Evolutionary conservation across 2,113 vertebrate genomes (phyloP), one percentile per base, ranked within the genome.

Genomic region (Erinaceus europaeus): DNA sequence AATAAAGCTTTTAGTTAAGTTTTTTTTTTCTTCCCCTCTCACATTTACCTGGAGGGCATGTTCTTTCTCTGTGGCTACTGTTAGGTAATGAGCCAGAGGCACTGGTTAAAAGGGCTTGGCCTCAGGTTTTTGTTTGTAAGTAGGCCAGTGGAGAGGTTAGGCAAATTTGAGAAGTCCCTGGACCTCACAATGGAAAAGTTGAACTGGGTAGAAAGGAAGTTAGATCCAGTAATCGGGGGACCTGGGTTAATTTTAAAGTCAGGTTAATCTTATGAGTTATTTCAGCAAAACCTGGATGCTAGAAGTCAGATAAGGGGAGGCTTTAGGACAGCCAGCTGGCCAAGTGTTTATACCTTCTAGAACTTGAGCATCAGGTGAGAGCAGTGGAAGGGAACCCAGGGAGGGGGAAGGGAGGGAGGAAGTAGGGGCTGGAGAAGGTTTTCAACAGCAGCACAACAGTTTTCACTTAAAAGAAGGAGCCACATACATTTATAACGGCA

Each of bases 121-220:
- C 59, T 40, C 38, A 86, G 68, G 57, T 57, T 61, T 55, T n/a
- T 64, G 52, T 79, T 32, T 81, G 9, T 64, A 71, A 62, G 57
- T 83, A 23, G 81, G 21, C 55, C 59, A 52, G 61, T 29, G 69
- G 55, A 59, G 48, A 86, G n/a, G 61, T 20, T n/a, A 57, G 84
- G 48, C 69, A 77, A 9, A 55, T 85, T 73, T 48, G 53, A 86
- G 78, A 82, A 78, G 46, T 55, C 50, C 53, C 38, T 83, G 67
- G 78, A 87, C 67, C 29, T 92, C 83, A 76, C 46, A 75, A 23
- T 44, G n/a, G 65, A 42, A 64, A 71, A 52, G n/a, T 90, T 88
- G 34, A 69, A 50, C 25, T 69, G 34, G 9, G 48, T 46, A 61
- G 55, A 42, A 81, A 78, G 23, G 46, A 52, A 85, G 23, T 32